A percentile compares a stretch with the other conserved stretches of the same genome.
Evolutionary conservation across 2,888 invertebrate species (phyloP).

Genomic region (Drosophila neotestacea): DNA sequence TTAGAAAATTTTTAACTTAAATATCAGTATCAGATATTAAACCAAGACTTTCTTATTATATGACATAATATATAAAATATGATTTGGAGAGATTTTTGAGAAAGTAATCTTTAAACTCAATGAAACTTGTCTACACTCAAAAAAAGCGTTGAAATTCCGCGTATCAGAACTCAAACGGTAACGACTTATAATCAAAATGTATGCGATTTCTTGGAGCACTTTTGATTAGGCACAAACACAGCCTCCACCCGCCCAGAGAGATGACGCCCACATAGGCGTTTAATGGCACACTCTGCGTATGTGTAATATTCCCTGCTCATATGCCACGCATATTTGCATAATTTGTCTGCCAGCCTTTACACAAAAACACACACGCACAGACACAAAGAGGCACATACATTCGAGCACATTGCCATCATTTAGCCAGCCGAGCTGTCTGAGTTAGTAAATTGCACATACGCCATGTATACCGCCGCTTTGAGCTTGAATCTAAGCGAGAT

Average conservation of each 20-base stretch:
- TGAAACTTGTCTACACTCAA: not conserved
- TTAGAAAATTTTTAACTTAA: no score
- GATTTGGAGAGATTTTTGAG: not conserved
- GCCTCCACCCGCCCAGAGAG: not conserved
- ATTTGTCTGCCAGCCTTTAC: slow-evolving; percentile 57
- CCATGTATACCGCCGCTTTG: slow-evolving; percentile 56
- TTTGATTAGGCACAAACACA: slow-evolving; percentile 67
- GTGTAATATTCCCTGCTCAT: slow-evolving; percentile 73
- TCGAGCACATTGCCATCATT: slow-evolving; percentile 68
- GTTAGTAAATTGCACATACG: slow-evolving; percentile 79
- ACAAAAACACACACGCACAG: slow-evolving; percentile 13
- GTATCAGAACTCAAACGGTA: slow-evolving; percentile 31
- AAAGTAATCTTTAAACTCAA: not conserved
- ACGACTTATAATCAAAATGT: slow-evolving; percentile 49
- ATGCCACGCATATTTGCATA: slow-evolving; percentile 75
- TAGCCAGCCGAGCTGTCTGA: slow-evolving; percentile 71
- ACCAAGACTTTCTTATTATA: no score
- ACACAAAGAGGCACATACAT: slow-evolving; percentile 1
- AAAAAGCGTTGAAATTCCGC: slow-evolving; percentile 35
- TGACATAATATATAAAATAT: not conserved
- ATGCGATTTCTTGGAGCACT: slow-evolving; percentile 49
- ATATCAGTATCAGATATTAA: no score
- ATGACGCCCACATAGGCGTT: slow-evolving; percentile 43
- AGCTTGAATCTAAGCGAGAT: slow-evolving; percentile 4
- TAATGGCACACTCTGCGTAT: slow-evolving; percentile 77